Base-by-base conservation (phyloP, 2,888 invertebrate species). In the Caenorhabditis becei region DNA sequence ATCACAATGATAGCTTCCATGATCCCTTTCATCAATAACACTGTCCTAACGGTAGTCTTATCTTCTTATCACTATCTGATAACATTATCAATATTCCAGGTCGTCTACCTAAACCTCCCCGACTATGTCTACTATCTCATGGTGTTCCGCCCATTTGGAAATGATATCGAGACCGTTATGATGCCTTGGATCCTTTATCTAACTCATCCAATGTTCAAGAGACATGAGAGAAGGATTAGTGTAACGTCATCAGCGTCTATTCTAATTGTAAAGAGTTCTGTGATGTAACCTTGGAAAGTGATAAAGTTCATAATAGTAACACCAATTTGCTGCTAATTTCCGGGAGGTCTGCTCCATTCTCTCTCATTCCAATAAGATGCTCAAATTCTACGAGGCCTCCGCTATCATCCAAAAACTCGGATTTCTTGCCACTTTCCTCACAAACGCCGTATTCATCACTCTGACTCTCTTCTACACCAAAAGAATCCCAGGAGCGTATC, bases 181-280 rank as follows among this genome's bases (percentile, higher is more conserved):
- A 47, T 61, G 26, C 75, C 75, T 0, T 75, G 67, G 75, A 59
- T 75, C n/a, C 61, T 75, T 5, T 75, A 51, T 28, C 32, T 67
- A 8, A 75, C 75, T 35, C 67, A 66, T 35, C 75, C 75, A 47
- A 67, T 75, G 75, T 75, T 75, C 59, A 56, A 66, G 41, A 44
- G 1, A 4, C 35, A 24, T 5, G 2, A 24, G 0, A 56, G 41
- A 49, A 51, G 14, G n/a, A n/a, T 24, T 11, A 74, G 59, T 28
- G 20, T 8, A 5, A 47, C 58, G 7, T 69, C 69, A 0, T 28
- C 58, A 0, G 49, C 59, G 14, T 69, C 69, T 23, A 49, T 69
- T 5, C 26, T 56, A 1, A 11, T 28, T 32, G 23, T 23, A 20
- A 32, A 35, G 28, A 58, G 23, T 18, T 51, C 51, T 10, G n/a